Conservation (phyloP, 1,140 invertebrate genomes). For the Drosophila biarmipes region DNA sequence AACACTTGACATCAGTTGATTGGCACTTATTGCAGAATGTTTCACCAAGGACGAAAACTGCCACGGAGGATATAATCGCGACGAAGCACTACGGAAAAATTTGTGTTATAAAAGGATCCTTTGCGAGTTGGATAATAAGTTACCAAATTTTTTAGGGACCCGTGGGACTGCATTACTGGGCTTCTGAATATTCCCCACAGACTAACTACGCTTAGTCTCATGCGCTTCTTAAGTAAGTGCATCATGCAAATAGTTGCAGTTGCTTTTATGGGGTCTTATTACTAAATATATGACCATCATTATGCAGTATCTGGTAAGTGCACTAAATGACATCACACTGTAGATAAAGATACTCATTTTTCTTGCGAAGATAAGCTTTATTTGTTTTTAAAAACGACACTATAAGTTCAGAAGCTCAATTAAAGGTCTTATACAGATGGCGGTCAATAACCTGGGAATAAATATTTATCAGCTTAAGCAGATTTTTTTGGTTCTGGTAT, state of each 20-base stretch:
- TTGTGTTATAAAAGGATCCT: background rate
- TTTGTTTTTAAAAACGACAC: no score
- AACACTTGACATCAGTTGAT: constrained; percentile 36
- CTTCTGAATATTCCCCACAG: background rate
- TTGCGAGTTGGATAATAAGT: background rate
- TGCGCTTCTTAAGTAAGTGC: constrained; percentile 10
- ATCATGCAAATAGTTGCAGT: background rate
- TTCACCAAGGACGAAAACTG: background rate
- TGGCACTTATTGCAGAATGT: constrained; percentile 42
- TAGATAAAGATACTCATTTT: background rate
- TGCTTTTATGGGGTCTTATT: background rate
- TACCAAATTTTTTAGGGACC: constrained; percentile 35
- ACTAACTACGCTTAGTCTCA: background rate
- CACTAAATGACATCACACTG: constrained; percentile 2
- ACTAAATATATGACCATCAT: background rate
- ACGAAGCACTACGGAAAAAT: constrained; percentile 18
- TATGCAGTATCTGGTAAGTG: constrained; percentile 6
- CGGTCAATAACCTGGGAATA: background rate
- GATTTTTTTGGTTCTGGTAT: background rate
- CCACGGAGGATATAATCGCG: background rate
- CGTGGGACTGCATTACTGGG: constrained; percentile 13
- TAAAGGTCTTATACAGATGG: no score
- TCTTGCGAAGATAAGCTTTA: background rate
- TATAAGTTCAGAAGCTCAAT: no score
- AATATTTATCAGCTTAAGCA: background rate